A percentile compares a stretch with the other conserved stretches of the same genome.
Conservation (phyloP, 2,797 vertebrate species). For the Catharus ustulatus region DNA sequence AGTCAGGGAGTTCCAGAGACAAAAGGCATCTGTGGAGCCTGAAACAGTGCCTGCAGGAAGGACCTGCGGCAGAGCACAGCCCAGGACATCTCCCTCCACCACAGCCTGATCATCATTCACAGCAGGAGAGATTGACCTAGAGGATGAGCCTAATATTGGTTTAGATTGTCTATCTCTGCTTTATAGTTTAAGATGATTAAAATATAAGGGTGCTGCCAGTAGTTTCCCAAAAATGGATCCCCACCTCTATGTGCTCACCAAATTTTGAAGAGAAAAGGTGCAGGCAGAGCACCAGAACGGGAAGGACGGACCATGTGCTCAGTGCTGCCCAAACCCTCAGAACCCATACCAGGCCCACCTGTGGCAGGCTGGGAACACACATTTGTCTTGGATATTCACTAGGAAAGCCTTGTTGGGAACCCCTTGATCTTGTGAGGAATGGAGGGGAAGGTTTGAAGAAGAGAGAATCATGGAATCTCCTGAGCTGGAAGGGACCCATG, state of each 20-base stretch:
- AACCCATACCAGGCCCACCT: neutral
- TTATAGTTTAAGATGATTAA: neutral
- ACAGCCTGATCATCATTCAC: accelerated
- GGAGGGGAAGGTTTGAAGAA: neutral
- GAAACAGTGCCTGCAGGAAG: neutral
- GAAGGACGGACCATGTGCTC: neutral
- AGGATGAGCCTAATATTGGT: neutral
- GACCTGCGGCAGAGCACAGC: neutral
- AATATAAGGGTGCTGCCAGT: neutral
- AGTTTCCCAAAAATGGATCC: accelerated
- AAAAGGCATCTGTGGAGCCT: neutral
- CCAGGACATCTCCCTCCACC: neutral
- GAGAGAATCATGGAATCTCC: neutral
- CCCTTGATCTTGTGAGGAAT: accelerated
- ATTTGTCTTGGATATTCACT: neutral
- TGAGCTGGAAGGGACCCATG: neutral
- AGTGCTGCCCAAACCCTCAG: neutral
- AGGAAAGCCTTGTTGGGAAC: neutral
- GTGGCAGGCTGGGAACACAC: accelerated
- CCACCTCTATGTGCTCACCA: accelerated
- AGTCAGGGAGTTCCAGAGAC: neutral
- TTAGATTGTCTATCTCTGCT: neutral
- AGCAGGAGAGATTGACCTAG: neutral
- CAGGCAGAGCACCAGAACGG: neutral
- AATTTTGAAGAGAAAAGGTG: neutral